Percentiles rank a stretch among this genome's conserved stretches.
Conservation (phyloP, 2,113 vertebrate genomes). For the Psammodynastes pulverulentus region DNA sequence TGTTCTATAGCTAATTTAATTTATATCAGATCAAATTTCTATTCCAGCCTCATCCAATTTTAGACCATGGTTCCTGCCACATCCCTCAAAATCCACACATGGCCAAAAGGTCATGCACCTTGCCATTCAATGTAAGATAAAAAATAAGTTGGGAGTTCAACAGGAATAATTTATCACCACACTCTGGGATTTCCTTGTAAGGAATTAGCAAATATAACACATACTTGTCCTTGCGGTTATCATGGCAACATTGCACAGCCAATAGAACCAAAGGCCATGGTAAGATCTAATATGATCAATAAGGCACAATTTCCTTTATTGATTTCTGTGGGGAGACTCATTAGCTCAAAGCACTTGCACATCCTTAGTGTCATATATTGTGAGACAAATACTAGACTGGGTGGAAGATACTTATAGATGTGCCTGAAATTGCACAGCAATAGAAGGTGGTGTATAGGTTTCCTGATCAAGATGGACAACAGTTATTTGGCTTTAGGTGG, state of each 20-base stretch:
- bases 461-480: neutral
- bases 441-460: neutral
- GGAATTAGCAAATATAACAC: constrained; percentile 1
- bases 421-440: neutral
- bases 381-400: constrained; percentile 1
- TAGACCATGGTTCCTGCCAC: neutral
- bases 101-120: neutral
- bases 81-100: neutral
- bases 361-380: neutral
- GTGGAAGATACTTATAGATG: neutral
- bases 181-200: neutral
- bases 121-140: neutral
- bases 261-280: constrained; percentile 12
- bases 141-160: neutral
- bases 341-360: neutral
- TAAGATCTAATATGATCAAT: constrained; percentile 23
- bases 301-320: constrained; percentile 24
- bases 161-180: neutral
- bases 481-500: neutral
- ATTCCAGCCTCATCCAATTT: neutral
- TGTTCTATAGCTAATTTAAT: neutral
- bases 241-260: neutral
- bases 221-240: constrained; percentile 7
- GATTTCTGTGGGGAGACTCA: neutral
- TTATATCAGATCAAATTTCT: neutral